Base-by-base conservation (phyloP, 2,888 invertebrate species). In the Hyppa rectilinea region DNA sequence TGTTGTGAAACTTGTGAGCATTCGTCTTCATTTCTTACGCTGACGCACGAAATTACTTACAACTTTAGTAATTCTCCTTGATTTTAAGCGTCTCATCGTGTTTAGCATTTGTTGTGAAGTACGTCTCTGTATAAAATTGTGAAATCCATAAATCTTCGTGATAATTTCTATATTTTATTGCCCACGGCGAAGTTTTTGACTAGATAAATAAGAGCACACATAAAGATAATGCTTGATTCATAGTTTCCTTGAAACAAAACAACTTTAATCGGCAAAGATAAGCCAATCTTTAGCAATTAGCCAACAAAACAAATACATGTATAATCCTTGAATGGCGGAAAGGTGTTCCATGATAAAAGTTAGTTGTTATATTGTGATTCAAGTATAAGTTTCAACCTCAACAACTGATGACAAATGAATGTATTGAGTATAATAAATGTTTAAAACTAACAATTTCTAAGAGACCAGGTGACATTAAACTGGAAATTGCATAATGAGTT, bases 1-100 rank as follows among this genome's bases (percentile, higher is more conserved):
- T 95, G 92, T 89, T 87, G 87, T 89, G 88, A 88, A 87, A 89
- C 86, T 85, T 76, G 75, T 84, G 84, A 85, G 81, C 84, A 82
- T 87, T 88, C 87, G 83, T 87, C 87, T 89, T 85, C 86, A 84
- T 86, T 87, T 87, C 87, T 87, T 88, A 88, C 86, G 85, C 85
- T 90, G 88, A 88, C 91, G 91, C 88, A 88, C 87, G 73, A 81
- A 84, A 87, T 83, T 88, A 88, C 86, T 82, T 75, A 85, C 83
- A 83, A 82, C 81, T 89, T 89, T 87, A 85, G 88, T 92, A 90
- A 91, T 92, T 88, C 85, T 87, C 88, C 87, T 87, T 88, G 86
- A 88, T 85, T 87, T 85, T 88, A 81, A 90, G 84, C 85, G 87
- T 86, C 88, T 93, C 92, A 93, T 93, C 93, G 90, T 76, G 83